Percentiles rank a stretch among this genome's conserved stretches.
Conservation (phyloP, 1,140 invertebrate genomes). For the Babylonia areolata region DNA sequence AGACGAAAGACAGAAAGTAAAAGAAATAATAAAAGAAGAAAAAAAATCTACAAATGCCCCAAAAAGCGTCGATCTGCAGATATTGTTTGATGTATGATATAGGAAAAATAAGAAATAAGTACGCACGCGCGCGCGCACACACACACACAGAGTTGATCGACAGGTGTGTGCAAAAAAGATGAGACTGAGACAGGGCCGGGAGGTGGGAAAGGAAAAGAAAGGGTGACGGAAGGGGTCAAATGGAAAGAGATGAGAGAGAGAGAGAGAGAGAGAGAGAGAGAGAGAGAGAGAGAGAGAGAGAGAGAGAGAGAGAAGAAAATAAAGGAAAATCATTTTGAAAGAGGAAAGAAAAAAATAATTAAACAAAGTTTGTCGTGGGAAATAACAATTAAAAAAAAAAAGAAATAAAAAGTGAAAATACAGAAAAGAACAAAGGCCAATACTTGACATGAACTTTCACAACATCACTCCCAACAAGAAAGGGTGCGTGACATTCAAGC, state of each 20-base stretch:
- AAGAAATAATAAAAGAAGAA: no score
- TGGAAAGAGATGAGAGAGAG: not conserved
- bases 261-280: not conserved
- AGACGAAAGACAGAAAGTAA: no score
- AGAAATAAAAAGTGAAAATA: not conserved
- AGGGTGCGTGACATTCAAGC: conserved; percentile 8
- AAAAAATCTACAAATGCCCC: no score
- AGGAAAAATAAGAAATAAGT: no score
- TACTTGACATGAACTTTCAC: not conserved
- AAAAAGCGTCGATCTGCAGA: no score
- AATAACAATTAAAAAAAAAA: not conserved
- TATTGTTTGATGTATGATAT: no score
- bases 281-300: conserved; percentile 9
- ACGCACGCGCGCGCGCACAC: no score
- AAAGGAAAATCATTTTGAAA: not conserved
- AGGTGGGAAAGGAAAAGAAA: not conserved
- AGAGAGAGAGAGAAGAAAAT: not conserved
- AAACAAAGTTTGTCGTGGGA: no score
- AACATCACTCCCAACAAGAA: not conserved
- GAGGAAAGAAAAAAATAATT: not conserved
- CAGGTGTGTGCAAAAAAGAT: no score
- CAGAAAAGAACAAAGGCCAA: not conserved
- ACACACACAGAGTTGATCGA: no score
- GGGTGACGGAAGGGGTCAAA: not conserved
- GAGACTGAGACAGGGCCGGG: not conserved